Conservation (phyloP, 2,888 invertebrate genomes). For the Timema podura region DNA sequence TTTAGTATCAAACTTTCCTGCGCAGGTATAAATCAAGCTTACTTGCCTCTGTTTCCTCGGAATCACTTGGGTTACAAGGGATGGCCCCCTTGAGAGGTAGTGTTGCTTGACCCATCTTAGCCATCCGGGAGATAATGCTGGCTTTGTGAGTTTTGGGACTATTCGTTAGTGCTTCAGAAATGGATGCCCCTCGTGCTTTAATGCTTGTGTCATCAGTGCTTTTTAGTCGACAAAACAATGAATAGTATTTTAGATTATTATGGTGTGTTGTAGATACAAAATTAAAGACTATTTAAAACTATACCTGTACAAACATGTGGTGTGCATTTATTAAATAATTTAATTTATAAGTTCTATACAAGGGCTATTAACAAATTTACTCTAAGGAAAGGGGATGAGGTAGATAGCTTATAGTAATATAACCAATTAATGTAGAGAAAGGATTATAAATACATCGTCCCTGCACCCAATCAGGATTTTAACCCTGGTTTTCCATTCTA, state of each 20-base stretch:
- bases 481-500: too few relatives aligned
- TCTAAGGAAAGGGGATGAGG: too few relatives aligned
- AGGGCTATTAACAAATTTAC: too few relatives aligned
- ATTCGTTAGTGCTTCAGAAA: conserved; percentile 32
- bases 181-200: conserved; percentile 27
- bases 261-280: neutral
- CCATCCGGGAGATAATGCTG: conserved; percentile 53
- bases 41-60: conserved; percentile 47
- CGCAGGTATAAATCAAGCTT: too few relatives aligned
- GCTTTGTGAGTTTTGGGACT: conserved; percentile 41
- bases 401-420: too few relatives aligned
- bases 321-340: neutral
- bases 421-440: too few relatives aligned
- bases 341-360: too few relatives aligned
- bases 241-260: neutral
- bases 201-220: conserved; percentile 31
- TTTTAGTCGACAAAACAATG: neutral
- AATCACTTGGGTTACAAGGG: conserved; percentile 44
- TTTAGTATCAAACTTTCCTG: too few relatives aligned
- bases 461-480: too few relatives aligned
- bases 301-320: neutral
- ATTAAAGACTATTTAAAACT: neutral
- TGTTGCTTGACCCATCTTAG: conserved; percentile 55
- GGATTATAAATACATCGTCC: too few relatives aligned
- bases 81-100: conserved; percentile 41